Conservation (phyloP, 1,140 invertebrate species). For the Drosophila kikkawai region DNA sequence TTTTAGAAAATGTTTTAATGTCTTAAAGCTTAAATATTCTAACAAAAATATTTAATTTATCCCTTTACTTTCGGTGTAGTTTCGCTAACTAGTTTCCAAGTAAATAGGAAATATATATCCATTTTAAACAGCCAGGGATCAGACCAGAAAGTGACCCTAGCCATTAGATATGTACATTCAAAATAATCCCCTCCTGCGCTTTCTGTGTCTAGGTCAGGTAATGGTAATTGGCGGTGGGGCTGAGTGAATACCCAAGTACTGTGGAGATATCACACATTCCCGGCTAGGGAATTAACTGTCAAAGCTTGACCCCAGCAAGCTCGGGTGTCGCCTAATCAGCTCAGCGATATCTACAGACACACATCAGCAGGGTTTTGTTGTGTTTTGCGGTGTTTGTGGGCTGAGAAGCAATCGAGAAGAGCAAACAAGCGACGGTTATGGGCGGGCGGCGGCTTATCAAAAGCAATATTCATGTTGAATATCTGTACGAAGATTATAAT, state of each 20-base stretch:
- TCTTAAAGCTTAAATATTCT: too few relatives aligned
- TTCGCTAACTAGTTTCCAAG: neutral
- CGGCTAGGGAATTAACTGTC: neutral
- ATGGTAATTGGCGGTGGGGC: neutral
- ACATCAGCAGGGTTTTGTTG: constrained; percentile 5
- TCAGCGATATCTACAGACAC: constrained; percentile 17
- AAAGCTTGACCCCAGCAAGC: constrained; percentile 14
- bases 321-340: constrained; percentile 6
- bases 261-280: constrained; percentile 1
- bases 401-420: constrained; percentile 28
- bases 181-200: neutral
- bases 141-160: neutral
- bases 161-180: constrained; percentile 1
- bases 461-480: constrained; percentile 55
- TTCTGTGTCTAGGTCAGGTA: constrained; percentile 3
- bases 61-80: neutral
- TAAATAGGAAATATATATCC: neutral
- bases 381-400: constrained; percentile 17
- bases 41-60: neutral
- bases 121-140: neutral
- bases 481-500: constrained; percentile 64
- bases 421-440: constrained; percentile 18
- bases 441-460: constrained; percentile 59
- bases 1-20: too few relatives aligned
- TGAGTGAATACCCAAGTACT: neutral